Evolutionary conservation across 2,113 vertebrate species (phyloP).

Genomic region (Apeltes quadracus): DNA sequence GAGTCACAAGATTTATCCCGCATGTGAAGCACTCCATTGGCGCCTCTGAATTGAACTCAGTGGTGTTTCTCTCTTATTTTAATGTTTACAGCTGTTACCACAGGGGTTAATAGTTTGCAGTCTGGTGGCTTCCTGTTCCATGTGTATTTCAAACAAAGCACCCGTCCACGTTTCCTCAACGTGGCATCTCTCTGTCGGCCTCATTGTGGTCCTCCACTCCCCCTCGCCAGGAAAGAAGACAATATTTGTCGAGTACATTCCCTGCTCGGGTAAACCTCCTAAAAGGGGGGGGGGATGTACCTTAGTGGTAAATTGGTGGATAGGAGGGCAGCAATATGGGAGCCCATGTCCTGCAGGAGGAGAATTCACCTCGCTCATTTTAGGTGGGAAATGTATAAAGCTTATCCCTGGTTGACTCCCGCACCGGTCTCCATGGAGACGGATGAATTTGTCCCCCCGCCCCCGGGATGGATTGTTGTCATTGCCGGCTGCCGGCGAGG

Average conservation of each 20-base stretch:
- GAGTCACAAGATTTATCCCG: constrained; percentile 59
- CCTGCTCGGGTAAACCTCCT: background rate
- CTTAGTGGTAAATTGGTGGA: constrained; percentile 32
- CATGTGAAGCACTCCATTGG: constrained; percentile 49
- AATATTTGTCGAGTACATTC: constrained; percentile 6
- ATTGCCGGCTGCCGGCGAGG: constrained; percentile 27
- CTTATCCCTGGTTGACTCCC: constrained; percentile 57
- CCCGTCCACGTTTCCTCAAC: no score
- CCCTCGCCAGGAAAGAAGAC: background rate
- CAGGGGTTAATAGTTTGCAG: background rate
- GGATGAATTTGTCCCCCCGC: constrained; percentile 47
- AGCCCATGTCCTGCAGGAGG: constrained; percentile 18
- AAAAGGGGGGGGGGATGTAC: background rate
- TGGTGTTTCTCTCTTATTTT: constrained; percentile 9
- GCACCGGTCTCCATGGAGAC: constrained; percentile 39
- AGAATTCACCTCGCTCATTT: constrained; percentile 39
- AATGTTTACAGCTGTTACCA: background rate
- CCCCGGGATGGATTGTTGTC: constrained; percentile 56
- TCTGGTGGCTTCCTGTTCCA: no score
- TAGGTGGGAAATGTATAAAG: constrained; percentile 41
- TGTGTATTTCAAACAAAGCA: no score
- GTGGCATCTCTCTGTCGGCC: background rate
- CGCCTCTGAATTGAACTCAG: constrained; percentile 26
- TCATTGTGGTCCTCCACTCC: background rate
- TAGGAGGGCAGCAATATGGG: constrained; percentile 7